phyloP scores from a whole-genome alignment of 1,140 invertebrate species.

The Chironomus striatipennis region DNA sequence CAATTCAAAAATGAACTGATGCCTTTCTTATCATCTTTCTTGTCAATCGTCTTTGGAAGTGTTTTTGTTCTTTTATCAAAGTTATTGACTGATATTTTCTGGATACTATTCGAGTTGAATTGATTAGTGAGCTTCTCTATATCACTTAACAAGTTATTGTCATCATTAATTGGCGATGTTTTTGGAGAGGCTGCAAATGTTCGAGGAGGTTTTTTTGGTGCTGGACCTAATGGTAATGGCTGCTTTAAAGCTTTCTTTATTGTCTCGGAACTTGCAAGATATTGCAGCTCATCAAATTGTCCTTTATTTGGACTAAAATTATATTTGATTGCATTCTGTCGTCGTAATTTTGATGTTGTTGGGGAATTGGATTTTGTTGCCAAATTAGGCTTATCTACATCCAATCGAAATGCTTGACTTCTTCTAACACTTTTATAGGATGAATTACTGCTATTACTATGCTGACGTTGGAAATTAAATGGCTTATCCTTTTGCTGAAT shows the following conservation, averaged over 20 bases:
- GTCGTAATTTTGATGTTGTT: too few species aligned
- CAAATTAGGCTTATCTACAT: conserved; percentile 28
- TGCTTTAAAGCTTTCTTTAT: conserved; percentile 51
- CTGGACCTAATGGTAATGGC: conserved; percentile 53
- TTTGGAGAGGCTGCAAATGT: conserved; percentile 47
- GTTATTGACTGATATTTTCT: too few species aligned
- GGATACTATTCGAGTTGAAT: too few species aligned
- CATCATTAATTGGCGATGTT: neutral
- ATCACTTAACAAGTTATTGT: neutral
- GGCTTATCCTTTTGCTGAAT: too few species aligned
- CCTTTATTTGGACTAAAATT: conserved; percentile 26
- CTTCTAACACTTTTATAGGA: conserved; percentile 29
- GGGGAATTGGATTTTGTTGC: too few species aligned
- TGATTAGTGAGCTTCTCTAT: too few species aligned
- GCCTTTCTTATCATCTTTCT: neutral
- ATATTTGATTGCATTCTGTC: too few species aligned
- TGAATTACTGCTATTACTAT: too few species aligned
- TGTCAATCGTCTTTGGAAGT: neutral
- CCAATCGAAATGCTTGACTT: conserved; percentile 51
- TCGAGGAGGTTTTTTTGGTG: conserved; percentile 62
- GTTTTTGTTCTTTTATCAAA: neutral
- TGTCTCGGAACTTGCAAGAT: conserved; percentile 43
- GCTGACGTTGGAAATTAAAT: too few species aligned
- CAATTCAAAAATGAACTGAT: neutral
- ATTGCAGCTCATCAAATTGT: conserved; percentile 29